Evolutionary conservation across 2,113 vertebrate genomes (phyloP), one percentile per base, ranked within the genome.

Genomic region (Oncorhynchus kisutch): DNA sequence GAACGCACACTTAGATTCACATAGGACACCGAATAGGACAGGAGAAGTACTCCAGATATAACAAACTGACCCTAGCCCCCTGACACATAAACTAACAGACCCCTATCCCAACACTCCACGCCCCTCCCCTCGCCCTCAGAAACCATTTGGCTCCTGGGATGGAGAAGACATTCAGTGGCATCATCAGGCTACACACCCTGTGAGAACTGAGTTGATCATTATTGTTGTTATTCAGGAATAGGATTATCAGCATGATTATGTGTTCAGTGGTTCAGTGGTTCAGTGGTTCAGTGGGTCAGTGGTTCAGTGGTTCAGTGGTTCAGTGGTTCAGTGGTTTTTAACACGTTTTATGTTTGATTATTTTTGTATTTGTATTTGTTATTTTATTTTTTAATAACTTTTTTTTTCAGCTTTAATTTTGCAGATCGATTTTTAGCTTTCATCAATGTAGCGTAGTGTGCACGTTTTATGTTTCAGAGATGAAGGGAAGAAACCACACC

Each of bases 401-500:
- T 34, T 6, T 6, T 6, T 34, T 34, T 34, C 31, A 34, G 31
- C 31, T 6, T 34, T 34, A 34, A 6, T 34, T 34, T 34, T 34
- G 31, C 31, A 34, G 31, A 34, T 34, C 6, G 31, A 34, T 5
- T 34, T 34, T 34, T 5, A 34, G 31, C 31, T 34, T 34, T 6
- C 31, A 34, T 34, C 31, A 34, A 0, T 34, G 31, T 68, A 75
- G 48, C 74, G 62, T 70, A 73, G 48, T 76, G 62, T 88, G 80
- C 68, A 31, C 78, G 24, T 81, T 62, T 78, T 25, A 29, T 27
- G 45, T 51, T 25, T 73, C 34, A 4, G 80, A 45, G 67, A 79
- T 75, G 88, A 91, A 90, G 88, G 90, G 89, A 91, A 90, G n/a
- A 72, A 85, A 81, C 81, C 84, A 83, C 86, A 86, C 83, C 31